Conservation (phyloP, 1,140 invertebrate species). For the Bradysia coprophila region DNA sequence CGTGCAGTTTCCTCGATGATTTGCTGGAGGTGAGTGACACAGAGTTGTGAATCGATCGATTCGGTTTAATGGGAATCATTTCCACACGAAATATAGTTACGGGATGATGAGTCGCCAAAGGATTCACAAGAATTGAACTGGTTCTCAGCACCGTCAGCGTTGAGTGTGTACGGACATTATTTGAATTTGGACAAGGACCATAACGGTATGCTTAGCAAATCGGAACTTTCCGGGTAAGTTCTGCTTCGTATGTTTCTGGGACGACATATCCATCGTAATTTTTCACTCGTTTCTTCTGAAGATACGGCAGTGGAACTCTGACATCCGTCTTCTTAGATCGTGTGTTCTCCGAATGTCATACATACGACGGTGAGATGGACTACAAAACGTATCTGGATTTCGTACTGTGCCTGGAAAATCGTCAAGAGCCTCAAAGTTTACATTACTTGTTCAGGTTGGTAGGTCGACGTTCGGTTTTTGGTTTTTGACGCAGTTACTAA, state of each 20-base stretch:
- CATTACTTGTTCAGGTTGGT: constrained; percentile 87
- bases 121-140: constrained; percentile 79
- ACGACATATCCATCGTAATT: too few species aligned
- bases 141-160: constrained; percentile 82
- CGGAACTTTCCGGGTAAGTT: constrained; percentile 60
- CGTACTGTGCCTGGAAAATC: constrained; percentile 83
- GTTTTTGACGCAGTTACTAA: too few species aligned
- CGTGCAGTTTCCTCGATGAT: constrained; percentile 83
- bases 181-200: constrained; percentile 85
- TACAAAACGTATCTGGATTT: constrained; percentile 95
- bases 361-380: constrained; percentile 94
- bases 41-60: not conserved
- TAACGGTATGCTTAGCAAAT: constrained; percentile 87
- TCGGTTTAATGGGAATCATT: not conserved
- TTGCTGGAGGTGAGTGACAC: constrained; percentile 48
- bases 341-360: constrained; percentile 89
- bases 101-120: constrained; percentile 69
- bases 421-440: constrained; percentile 75
- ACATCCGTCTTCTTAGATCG: constrained; percentile 81
- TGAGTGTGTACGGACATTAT: constrained; percentile 84
- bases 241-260: too few species aligned
- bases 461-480: too few species aligned
- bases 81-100: constrained; percentile 29
- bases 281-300: too few species aligned
- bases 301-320: constrained; percentile 81